Percentiles rank a stretch among this genome's conserved stretches.
Evolutionary conservation across 2,113 vertebrate species (phyloP).

Genomic region (Microcebus griseorufus): DNA sequence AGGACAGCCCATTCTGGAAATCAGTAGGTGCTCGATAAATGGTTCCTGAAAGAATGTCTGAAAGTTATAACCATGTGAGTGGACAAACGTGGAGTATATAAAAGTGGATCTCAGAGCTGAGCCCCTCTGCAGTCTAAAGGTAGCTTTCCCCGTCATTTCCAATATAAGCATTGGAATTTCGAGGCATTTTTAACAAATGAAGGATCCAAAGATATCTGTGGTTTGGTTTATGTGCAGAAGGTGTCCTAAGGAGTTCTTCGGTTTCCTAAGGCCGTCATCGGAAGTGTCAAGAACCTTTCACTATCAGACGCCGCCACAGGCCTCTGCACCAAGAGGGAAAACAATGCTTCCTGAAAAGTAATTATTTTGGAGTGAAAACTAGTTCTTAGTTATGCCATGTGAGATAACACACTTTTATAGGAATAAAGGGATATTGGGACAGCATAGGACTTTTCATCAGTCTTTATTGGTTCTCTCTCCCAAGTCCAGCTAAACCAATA

Average conservation of each 20-base stretch:
- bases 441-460: not conserved
- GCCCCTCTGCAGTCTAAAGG: fast-evolving
- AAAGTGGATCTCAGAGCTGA: fast-evolving
- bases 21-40: not conserved
- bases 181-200: not conserved
- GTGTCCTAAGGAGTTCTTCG: not conserved
- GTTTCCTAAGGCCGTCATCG: not conserved
- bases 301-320: not conserved
- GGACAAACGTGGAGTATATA: fast-evolving
- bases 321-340: not conserved
- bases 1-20: not conserved
- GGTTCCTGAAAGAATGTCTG: not conserved
- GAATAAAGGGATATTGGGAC: not conserved
- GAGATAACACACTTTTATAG: not conserved
- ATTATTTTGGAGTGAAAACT: not conserved
- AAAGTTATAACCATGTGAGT: not conserved
- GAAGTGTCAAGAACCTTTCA: not conserved
- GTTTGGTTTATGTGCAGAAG: not conserved
- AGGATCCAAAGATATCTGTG: not conserved
- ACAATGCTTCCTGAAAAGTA: not conserved
- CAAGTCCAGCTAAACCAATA: not conserved
- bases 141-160: not conserved
- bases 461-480: not conserved
- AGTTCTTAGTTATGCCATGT: not conserved
- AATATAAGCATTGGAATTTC: not conserved